Base-by-base conservation (phyloP, 2,888 invertebrate species). In the Bedellia somnulentella region DNA sequence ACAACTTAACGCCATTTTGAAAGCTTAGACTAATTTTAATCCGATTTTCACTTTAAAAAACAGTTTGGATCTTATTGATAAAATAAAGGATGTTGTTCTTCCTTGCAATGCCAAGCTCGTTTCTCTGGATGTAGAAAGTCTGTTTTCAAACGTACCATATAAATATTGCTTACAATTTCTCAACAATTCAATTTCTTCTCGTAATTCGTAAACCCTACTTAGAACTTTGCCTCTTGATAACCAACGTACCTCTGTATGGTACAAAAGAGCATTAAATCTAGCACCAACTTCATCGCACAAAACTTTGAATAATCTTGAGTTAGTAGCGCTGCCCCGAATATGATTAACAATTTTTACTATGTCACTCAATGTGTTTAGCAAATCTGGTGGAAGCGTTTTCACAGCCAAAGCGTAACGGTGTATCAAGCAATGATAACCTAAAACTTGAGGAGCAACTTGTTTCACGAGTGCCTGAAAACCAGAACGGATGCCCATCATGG, bases 381-480 rank as follows among this genome's bases (percentile, higher is more conserved):
- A 35, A 30, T 35, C 31, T 35, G 35, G 31, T 26, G 24, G 27
- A 42, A 40, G 37, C 37, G 37, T 40, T 26, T 39, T 42, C 6
- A 40, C 33, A 26, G 40, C 37, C 39, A 39, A 42, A 40, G 40
- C 40, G 32, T 42, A 38, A 11, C 37, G 37, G 33, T 40, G 40
- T 35, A 35, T 36, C 31, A 37, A 22, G 27, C 36, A 41, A 41
- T 44, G 33, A 36, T 32, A 35, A 11, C 18, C n/a, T 28, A 35
- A 42, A 29, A 35, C 23, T 36, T 39, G 36, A 34, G 40, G 39
- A 34, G 38, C 38, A 37, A 43, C 39, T 37, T 40, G 33, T 44
- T 41, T 44, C 35, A 43, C 36, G 5, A 41, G 33, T 35, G 42
- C 37, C 28, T 38, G 35, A 41, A 43, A 41, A 25, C 42, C 36